phyloP scores from a whole-genome alignment of 2,888 invertebrate genomes.

The Aquatica leii region DNA sequence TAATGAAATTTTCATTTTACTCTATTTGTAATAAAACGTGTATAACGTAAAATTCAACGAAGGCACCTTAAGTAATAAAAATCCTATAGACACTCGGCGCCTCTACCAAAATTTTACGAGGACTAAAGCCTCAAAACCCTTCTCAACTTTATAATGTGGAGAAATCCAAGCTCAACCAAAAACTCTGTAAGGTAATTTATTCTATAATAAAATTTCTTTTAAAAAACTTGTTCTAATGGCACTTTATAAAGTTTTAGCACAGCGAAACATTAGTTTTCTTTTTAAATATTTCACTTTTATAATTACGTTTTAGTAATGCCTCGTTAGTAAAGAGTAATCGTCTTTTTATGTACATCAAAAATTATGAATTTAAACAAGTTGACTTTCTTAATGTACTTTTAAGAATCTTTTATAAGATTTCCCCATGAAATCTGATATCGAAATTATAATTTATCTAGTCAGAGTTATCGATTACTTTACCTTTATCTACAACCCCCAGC shows the following conservation, averaged over 20 bases:
- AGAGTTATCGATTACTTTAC: constrained; percentile 28
- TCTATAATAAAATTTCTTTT: neutral
- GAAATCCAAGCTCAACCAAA: constrained; percentile 17
- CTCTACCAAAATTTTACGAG: constrained; percentile 22
- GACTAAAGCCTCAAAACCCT: constrained; percentile 16
- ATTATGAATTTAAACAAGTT: constrained; percentile 35
- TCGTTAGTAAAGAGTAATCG: neutral
- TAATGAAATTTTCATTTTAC: constrained; percentile 23
- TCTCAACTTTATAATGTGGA: constrained; percentile 8
- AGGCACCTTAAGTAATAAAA: constrained; percentile 18
- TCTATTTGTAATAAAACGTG: constrained; percentile 17
- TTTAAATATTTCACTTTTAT: too few relatives aligned
- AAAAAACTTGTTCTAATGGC: constrained; percentile 1
- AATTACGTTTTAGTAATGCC: too few relatives aligned
- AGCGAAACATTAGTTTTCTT: too few relatives aligned
- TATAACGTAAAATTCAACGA: constrained; percentile 13
- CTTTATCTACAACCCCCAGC: constrained; percentile 28
- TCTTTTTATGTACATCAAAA: constrained; percentile 9
- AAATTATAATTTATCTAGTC: constrained; percentile 34
- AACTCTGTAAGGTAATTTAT: neutral
- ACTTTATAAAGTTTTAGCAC: too few relatives aligned
- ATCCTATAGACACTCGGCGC: constrained; percentile 17
- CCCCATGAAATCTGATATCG: neutral
- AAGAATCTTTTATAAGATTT: constrained; percentile 17
- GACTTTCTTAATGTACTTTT: constrained; percentile 24